These are phyloP conservation scores for Darevskia nairensis DNA, from an alignment of 2,797 vertebrate genomes.

Conservation along the genomic window DNA sequence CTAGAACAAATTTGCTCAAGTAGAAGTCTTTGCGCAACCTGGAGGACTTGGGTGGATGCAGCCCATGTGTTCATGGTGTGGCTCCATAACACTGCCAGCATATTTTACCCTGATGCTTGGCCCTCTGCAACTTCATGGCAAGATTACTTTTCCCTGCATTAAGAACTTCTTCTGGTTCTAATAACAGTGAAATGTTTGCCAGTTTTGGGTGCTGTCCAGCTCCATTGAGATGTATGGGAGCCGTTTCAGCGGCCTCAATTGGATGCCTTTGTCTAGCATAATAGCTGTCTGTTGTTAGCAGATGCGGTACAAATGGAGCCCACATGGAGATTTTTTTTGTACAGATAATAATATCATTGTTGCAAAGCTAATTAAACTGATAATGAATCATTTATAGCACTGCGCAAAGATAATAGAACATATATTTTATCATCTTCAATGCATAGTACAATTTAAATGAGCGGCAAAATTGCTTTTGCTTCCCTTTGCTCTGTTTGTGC, in stretches of 20 bases:
- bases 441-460: conserved; percentile 22
- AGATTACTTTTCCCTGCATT: background rate
- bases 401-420: conserved; percentile 29
- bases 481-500: background rate
- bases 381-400: conserved; percentile 64
- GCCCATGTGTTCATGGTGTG: background rate
- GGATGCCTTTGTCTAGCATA: conserved; percentile 7
- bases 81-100: background rate
- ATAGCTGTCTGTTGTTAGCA: conserved; percentile 24
- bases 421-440: conserved; percentile 39
- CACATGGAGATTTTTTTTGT: conserved; percentile 33
- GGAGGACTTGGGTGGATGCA: too few relatives aligned
- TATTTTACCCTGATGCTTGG: background rate
- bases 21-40: background rate
- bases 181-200: background rate
- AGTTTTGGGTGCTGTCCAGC: conserved; percentile 25
- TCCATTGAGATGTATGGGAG: conserved; percentile 23
- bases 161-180: conserved; percentile 1
- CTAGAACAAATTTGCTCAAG: too few relatives aligned
- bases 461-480: conserved; percentile 4
- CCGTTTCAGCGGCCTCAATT: background rate
- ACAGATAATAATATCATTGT: conserved; percentile 43
- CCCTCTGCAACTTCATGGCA: background rate
- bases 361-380: conserved; percentile 56
- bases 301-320: conserved; percentile 25